Evolutionary conservation across 35 echinoderm and acorn worm species (phyloP).

Genomic region (Apostichopus californicus): DNA sequence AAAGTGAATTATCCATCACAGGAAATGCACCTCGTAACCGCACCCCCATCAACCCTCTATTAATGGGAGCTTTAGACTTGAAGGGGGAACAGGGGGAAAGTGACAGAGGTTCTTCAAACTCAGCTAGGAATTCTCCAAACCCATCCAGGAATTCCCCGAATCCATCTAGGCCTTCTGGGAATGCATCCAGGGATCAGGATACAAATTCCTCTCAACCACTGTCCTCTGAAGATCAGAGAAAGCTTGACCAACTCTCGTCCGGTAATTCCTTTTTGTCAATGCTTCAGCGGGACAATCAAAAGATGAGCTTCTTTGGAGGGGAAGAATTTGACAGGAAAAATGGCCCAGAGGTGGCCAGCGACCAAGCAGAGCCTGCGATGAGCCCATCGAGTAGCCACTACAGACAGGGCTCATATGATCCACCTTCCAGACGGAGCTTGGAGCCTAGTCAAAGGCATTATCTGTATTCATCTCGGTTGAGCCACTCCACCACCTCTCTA

Average conservation of each 20-base stretch:
- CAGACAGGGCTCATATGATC: constrained; percentile 23
- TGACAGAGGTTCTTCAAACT: neutral
- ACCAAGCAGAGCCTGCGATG: neutral
- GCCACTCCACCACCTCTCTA: neutral
- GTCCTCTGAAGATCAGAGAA: constrained; percentile 66
- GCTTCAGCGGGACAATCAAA: constrained; percentile 57
- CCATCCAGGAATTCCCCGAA: neutral
- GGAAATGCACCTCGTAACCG: constrained; percentile 71
- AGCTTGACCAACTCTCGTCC: constrained; percentile 27
- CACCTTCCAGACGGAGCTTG: neutral
- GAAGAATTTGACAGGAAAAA: constrained; percentile 43
- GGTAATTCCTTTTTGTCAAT: constrained; percentile 65
- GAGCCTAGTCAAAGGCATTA: neutral
- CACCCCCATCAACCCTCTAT: constrained; percentile 56
- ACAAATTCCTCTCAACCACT: neutral
- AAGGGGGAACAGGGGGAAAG: constrained; percentile 1
- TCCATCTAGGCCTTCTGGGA: neutral
- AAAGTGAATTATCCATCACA: constrained; percentile 32
- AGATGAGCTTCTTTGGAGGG: constrained; percentile 47
- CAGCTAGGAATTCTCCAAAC: neutral
- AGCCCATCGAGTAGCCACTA: neutral
- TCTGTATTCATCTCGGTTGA: constrained; percentile 34
- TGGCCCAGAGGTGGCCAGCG: constrained; percentile 50
- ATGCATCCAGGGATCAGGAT: neutral
- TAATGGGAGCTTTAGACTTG: constrained; percentile 54